Conservation (phyloP, 2,113 vertebrate genomes). For the Caretta caretta region DNA sequence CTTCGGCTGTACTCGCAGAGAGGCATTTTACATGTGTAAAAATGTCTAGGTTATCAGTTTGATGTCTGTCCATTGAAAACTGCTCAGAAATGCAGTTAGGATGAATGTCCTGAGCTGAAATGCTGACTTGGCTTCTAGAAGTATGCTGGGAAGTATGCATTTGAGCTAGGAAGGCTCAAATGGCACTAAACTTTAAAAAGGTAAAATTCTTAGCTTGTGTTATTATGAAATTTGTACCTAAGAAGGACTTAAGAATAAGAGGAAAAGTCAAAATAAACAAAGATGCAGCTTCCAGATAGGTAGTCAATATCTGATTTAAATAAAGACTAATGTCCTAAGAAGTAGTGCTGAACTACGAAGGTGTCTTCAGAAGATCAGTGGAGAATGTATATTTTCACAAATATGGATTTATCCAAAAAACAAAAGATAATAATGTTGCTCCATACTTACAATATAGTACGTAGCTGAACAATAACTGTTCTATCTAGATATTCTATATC, state of each 20-base stretch:
- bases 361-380: not conserved
- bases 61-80: not conserved
- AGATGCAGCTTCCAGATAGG: not conserved
- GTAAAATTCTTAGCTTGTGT: not conserved
- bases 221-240: not conserved
- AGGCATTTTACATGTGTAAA: not conserved
- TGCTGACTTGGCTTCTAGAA: not conserved
- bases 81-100: not conserved
- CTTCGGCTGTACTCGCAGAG: not conserved
- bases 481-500: not conserved
- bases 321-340: not conserved
- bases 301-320: not conserved
- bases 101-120: not conserved
- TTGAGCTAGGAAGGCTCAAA: not conserved
- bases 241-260: not conserved
- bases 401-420: not conserved
- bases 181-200: not conserved
- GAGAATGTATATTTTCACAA: not conserved
- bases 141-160: not conserved
- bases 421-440: not conserved
- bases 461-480: not conserved
- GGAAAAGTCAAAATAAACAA: not conserved
- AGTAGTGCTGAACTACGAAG: not conserved
- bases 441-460: not conserved
- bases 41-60: not conserved